These are phyloP conservation scores for Sebastes wilsoni DNA, from an alignment of 2,797 vertebrate genomes.

Conservation along the genomic window DNA sequence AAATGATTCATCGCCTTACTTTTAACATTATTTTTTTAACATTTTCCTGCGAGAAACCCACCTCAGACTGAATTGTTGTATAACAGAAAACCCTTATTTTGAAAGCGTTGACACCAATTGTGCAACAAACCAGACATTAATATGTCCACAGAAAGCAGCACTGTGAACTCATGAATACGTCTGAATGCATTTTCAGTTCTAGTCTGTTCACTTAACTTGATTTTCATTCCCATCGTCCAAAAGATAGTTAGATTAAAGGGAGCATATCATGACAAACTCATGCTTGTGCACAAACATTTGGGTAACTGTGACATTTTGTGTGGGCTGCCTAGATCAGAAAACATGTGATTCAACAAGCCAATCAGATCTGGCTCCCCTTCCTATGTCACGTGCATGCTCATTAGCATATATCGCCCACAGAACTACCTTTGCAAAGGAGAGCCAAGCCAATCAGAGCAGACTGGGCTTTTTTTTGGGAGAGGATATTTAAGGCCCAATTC, in stretches of 20 bases:
- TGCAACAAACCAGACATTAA: neutral
- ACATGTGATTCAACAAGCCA: too few species aligned
- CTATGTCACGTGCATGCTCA: too few species aligned
- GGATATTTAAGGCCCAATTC: too few species aligned
- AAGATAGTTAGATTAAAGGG: neutral
- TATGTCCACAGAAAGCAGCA: neutral
- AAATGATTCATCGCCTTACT: neutral
- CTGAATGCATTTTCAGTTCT: neutral
- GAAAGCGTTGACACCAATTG: neutral
- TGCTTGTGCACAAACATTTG: too few species aligned
- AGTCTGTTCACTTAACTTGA: neutral
- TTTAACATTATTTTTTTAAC: neutral
- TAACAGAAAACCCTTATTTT: neutral
- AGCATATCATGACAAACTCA: too few species aligned
- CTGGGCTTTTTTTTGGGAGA: too few species aligned
- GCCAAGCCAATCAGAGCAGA: too few species aligned
- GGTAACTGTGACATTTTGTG: too few species aligned
- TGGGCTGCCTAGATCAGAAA: too few species aligned
- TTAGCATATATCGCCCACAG: too few species aligned
- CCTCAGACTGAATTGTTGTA: neutral
- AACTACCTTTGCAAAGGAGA: too few species aligned
- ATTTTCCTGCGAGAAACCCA: neutral
- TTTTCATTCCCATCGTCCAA: neutral
- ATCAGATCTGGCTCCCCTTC: too few species aligned
- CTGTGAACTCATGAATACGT: neutral